Conservation (phyloP, 2,888 invertebrate genomes). For the Eupeodes luniger region DNA sequence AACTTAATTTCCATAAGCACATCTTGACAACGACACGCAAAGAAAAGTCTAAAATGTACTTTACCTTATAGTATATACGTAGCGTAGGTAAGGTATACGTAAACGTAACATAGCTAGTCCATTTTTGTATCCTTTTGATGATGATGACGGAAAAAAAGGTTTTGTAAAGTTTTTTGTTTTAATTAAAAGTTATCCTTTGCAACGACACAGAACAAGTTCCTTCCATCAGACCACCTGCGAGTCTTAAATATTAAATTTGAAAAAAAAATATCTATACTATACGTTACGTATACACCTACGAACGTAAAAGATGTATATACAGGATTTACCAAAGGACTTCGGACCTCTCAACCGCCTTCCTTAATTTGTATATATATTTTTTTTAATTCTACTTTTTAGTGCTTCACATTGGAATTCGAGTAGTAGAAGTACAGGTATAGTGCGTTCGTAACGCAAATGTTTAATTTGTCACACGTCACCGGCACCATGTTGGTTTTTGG, state of each 20-base stretch:
- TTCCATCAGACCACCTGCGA: conserved; percentile 6
- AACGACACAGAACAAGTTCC: not conserved
- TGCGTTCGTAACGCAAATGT: conserved; percentile 56
- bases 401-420: conserved; percentile 51
- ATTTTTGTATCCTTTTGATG: conserved; percentile 8
- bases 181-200: conserved; percentile 31
- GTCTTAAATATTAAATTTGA: conserved; percentile 15
- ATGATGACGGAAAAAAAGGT: not conserved
- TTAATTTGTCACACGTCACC: conserved; percentile 56
- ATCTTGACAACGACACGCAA: not conserved
- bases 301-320: not conserved
- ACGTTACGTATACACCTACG: too few relatives aligned
- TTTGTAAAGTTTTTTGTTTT: conserved; percentile 20
- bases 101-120: not conserved
- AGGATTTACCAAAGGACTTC: conserved; percentile 19
- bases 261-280: not conserved
- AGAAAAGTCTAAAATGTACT: not conserved
- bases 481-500: conserved; percentile 29
- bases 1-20: conserved; percentile 32
- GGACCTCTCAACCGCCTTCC: not conserved
- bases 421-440: conserved; percentile 1
- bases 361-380: not conserved
- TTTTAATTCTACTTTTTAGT: conserved; percentile 18
- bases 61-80: not conserved
- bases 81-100: too few relatives aligned